These are phyloP conservation scores for Stigmatopora nigra DNA, from an alignment of 2,113 vertebrate genomes.

Conservation along the genomic window DNA sequence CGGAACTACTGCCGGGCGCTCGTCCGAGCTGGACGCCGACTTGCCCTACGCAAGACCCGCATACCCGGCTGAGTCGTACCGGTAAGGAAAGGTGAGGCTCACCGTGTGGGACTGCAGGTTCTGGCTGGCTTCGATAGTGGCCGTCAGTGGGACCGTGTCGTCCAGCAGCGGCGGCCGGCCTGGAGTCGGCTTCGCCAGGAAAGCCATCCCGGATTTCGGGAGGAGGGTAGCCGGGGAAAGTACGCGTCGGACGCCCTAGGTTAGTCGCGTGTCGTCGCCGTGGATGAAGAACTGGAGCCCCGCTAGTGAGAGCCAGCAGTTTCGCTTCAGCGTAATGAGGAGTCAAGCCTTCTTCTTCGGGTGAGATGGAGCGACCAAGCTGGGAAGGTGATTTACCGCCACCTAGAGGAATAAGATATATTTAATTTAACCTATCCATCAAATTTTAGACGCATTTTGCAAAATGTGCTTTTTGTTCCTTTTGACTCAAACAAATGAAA, in stretches of 20 bases:
- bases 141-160: conserved; percentile 83
- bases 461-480: too few species aligned
- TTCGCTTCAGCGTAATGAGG: conserved; percentile 35
- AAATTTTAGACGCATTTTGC: too few species aligned
- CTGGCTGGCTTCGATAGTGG: conserved; percentile 87
- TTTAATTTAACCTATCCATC: too few species aligned
- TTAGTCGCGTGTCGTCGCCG: not conserved
- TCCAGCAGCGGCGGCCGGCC: conserved; percentile 80
- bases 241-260: not conserved
- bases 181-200: conserved; percentile 78
- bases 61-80: not conserved
- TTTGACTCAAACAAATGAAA: too few species aligned
- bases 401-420: conserved; percentile 15
- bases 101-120: conserved; percentile 91
- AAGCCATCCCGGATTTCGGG: conserved; percentile 71
- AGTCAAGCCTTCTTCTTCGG: conserved; percentile 6
- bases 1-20: conserved; percentile 17
- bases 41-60: not conserved
- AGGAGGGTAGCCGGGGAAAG: not conserved
- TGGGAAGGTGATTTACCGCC: not conserved
- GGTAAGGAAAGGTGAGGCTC: conserved; percentile 36
- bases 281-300: not conserved
- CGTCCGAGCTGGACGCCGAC: not conserved
- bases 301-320: conserved; percentile 8
- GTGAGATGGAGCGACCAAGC: not conserved